A percentile compares a stretch with the other conserved stretches of the same genome.
Conservation (phyloP, 2,888 invertebrate species). For the Argyresthia albistria region DNA sequence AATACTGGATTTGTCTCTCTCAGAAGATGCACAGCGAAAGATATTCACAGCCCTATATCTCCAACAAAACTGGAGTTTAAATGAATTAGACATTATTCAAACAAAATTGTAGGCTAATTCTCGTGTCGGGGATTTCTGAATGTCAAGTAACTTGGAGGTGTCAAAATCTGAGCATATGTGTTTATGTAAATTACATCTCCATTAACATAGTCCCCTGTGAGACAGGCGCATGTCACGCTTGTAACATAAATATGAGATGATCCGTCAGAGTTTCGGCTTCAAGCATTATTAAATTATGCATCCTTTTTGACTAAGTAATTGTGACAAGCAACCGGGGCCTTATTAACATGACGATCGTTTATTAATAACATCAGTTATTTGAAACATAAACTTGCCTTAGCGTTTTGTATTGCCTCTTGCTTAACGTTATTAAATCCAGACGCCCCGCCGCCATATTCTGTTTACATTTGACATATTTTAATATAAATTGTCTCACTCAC, state of each 20-base stretch:
- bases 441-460: too few relatives aligned
- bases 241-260: conserved; percentile 31
- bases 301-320: background rate
- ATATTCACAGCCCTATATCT: too few relatives aligned
- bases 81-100: background rate
- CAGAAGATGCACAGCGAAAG: too few relatives aligned
- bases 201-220: conserved; percentile 47
- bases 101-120: conserved; percentile 29
- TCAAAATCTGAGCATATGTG: conserved; percentile 65
- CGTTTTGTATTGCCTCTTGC: too few relatives aligned
- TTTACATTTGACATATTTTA: too few relatives aligned
- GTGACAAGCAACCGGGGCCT: background rate
- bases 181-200: conserved; percentile 65
- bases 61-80: too few relatives aligned
- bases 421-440: too few relatives aligned
- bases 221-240: conserved; percentile 18
- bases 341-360: too few relatives aligned
- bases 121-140: conserved; percentile 53
- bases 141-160: conserved; percentile 52
- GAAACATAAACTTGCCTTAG: too few relatives aligned
- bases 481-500: too few relatives aligned
- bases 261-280: conserved; percentile 14
- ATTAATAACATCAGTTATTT: too few relatives aligned
- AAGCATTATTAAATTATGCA: background rate
- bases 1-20: too few relatives aligned